phyloP scores from a whole-genome alignment of 2,113 vertebrate genomes.

The Callospermophilus lateralis region DNA sequence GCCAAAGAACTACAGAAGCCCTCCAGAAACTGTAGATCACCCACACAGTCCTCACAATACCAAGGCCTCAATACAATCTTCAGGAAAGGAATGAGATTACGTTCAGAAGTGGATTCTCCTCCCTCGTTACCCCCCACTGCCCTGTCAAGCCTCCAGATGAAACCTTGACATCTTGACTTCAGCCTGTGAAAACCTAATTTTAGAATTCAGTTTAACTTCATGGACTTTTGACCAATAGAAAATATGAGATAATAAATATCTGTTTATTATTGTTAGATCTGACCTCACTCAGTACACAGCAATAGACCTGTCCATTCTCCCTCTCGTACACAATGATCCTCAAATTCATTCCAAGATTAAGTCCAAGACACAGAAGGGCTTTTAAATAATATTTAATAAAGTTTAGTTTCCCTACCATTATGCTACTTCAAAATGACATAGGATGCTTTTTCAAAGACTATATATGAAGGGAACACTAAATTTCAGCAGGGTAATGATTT shows the following conservation, averaged over 20 bases:
- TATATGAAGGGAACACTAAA: constrained; percentile 17
- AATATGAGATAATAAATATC: neutral
- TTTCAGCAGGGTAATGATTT: constrained; percentile 41
- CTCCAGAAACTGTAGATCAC: neutral
- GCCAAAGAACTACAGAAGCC: neutral
- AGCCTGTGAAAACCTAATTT: neutral
- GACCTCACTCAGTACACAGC: neutral
- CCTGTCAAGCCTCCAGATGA: neutral
- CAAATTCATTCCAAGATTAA: neutral
- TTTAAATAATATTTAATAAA: neutral
- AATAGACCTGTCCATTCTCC: neutral
- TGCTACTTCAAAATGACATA: constrained; percentile 5
- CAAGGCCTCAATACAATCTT: no score
- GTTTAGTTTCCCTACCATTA: neutral
- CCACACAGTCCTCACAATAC: neutral
- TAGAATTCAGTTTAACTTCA: neutral
- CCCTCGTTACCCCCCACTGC: no score
- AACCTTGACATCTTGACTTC: neutral
- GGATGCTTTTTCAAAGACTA: neutral
- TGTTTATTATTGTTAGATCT: neutral
- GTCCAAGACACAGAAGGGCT: neutral
- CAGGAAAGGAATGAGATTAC: neutral
- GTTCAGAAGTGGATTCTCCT: neutral
- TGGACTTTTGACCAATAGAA: neutral
- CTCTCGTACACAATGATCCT: neutral